A percentile compares a stretch with the other conserved stretches of the same genome.
Conservation (phyloP, 2,113 vertebrate genomes). For the Camelus dromedarius region DNA sequence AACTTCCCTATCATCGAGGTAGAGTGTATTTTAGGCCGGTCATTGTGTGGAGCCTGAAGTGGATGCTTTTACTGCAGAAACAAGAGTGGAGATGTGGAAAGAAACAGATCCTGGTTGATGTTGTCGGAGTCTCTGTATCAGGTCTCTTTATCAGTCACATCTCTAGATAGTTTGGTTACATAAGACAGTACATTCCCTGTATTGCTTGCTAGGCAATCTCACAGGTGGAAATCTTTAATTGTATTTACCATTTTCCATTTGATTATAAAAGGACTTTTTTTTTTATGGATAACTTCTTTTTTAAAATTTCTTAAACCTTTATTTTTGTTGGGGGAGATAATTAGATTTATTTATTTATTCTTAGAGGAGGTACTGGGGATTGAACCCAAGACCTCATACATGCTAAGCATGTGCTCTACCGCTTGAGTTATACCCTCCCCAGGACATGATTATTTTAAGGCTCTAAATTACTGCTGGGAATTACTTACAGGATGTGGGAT, state of each 20-base stretch:
- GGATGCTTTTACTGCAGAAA: neutral
- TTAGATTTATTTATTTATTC: too few relatives aligned
- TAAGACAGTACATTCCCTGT: neutral
- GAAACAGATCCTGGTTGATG: neutral
- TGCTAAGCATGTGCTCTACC: too few relatives aligned
- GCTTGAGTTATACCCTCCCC: too few relatives aligned
- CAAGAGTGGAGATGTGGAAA: neutral
- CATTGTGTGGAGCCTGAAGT: neutral
- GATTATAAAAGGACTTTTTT: neutral
- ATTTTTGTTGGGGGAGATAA: too few relatives aligned
- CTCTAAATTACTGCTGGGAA: neutral
- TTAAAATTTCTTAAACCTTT: too few relatives aligned
- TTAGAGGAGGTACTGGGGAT: too few relatives aligned
- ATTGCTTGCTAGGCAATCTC: neutral
- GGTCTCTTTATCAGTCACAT: neutral
- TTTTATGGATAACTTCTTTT: too few relatives aligned
- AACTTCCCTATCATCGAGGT: neutral
- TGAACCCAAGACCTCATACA: too few relatives aligned
- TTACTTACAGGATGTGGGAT: neutral
- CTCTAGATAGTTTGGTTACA: neutral
- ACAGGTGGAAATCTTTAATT: neutral
- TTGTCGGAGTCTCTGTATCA: neutral
- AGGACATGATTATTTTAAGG: neutral
- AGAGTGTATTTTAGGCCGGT: fast-evolving
- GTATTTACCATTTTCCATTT: neutral